Evolutionary conservation across 2,113 vertebrate species (phyloP).

Genomic region (Dasypus novemcinctus): DNA sequence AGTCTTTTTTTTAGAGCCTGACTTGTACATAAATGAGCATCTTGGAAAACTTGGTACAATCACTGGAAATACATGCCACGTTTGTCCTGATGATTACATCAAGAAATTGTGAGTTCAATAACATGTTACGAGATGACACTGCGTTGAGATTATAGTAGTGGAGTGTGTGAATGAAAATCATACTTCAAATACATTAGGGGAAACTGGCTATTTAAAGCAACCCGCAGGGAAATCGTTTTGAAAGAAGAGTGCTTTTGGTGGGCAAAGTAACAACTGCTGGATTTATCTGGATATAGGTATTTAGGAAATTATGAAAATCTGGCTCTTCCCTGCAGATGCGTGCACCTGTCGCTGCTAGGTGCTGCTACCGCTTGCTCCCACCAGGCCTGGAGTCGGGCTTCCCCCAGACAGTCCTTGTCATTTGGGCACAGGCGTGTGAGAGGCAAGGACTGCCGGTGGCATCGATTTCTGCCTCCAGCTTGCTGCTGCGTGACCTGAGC

Average conservation of each 20-base stretch:
- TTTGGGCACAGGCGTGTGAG: background rate
- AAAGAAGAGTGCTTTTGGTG: background rate
- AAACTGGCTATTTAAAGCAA: conserved; percentile 35
- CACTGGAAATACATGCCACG: background rate
- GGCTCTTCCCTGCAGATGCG: background rate
- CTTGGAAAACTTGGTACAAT: background rate
- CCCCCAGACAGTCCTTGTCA: background rate
- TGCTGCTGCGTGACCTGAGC: background rate
- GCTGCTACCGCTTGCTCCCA: background rate
- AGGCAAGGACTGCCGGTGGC: background rate
- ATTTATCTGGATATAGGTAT: background rate
- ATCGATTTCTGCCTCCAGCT: background rate
- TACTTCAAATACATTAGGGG: background rate
- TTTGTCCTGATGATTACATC: background rate
- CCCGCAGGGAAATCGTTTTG: background rate
- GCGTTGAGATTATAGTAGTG: background rate
- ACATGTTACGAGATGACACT: background rate
- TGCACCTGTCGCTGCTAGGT: background rate
- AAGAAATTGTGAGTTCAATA: background rate
- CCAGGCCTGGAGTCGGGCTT: background rate
- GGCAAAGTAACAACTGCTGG: conserved; percentile 1
- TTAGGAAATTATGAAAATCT: background rate
- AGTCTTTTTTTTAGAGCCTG: background rate
- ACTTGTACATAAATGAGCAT: background rate
- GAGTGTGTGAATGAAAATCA: background rate